Base-by-base conservation (phyloP, 2,888 invertebrate genomes). In the Stenodema calcarata region DNA sequence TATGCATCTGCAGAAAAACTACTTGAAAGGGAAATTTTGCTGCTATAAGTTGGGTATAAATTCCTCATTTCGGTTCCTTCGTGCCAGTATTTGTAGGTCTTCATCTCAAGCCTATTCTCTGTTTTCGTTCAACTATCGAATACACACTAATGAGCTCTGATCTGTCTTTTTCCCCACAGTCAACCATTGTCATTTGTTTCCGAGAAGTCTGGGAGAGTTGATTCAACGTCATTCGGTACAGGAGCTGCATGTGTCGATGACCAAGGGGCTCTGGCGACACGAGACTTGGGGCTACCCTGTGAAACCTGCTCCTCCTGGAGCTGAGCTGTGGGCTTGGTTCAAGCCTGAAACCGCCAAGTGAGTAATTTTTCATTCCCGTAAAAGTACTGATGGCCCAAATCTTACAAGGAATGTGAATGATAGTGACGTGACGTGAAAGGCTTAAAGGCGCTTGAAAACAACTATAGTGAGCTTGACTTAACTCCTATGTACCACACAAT, bases 321-420 rank as follows among this genome's bases (percentile, higher is more conserved):
- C 98, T 0, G 98, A 99, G 91, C 93, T 99, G 0, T 97, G 96
- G 93, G 97, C 96, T 0, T 98, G 98, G 98, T 99, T 99, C 90
- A 93, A 94, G 88, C 91, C 93, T 27, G 92, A 93, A 86, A 94
- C 94, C 0, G 89, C 90, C 79, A 92, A 92, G 92, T 92, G 90
- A 90, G 90, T 89, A 1, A 0, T 23, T 23, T 35, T 35, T 2
- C 35, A 7, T 35, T 7, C 7, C 35, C 35, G 7, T 35, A 35
- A 35, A 2, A 7, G 7, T 35, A 35, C 7, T 2, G 35, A 35
- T 7, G 35, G 35, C 4, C 35, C 54, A 54, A 7, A 7, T 54
- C 18, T 35, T 62, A 27, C 78, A 18, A 41, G 1, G 69, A 69
- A 7, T n/a, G n/a, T n/a, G n/a, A n/a, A n/a, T n/a, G n/a, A n/a